phyloP scores from a whole-genome alignment of 2,113 vertebrate genomes.

The Nestor notabilis region DNA sequence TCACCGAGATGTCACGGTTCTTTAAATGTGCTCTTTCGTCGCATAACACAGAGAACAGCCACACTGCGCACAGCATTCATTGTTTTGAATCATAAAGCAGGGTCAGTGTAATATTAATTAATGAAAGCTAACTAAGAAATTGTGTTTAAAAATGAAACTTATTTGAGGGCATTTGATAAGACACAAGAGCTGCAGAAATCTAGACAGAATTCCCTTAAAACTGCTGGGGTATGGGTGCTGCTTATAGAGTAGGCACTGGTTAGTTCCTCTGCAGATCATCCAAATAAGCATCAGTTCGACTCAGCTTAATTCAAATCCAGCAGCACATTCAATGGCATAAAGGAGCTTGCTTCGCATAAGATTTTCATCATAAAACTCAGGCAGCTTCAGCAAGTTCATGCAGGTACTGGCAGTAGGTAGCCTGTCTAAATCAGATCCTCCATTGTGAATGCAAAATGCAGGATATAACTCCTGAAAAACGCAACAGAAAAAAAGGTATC shows the following conservation, averaged over 20 bases:
- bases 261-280: slow-evolving; percentile 30
- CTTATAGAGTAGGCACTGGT: slow-evolving; percentile 59
- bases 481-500: neutral
- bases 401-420: slow-evolving; percentile 98
- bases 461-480: slow-evolving; percentile 91
- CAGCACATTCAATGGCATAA: slow-evolving; percentile 96
- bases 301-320: slow-evolving; percentile 98
- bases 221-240: slow-evolving; percentile 42
- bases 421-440: slow-evolving; percentile 91
- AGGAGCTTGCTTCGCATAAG: slow-evolving; percentile 95
- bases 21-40: slow-evolving; percentile 61
- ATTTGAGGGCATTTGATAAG: slow-evolving; percentile 37
- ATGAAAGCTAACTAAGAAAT: slow-evolving; percentile 58
- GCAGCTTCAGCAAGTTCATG: slow-evolving; percentile 99
- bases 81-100: slow-evolving; percentile 57
- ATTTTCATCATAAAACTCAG: slow-evolving; percentile 91
- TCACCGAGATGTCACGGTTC: slow-evolving; percentile 70
- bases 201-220: slow-evolving; percentile 35
- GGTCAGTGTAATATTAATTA: slow-evolving; percentile 38
- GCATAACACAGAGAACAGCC: slow-evolving; percentile 37
- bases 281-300: neutral
- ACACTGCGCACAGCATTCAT: slow-evolving; percentile 48
- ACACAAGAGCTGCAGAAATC: slow-evolving; percentile 54
- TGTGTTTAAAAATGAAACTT: slow-evolving; percentile 56
- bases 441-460: slow-evolving; percentile 98